A percentile compares a stretch with the other conserved stretches of the same genome.
Evolutionary conservation across 1,140 invertebrate genomes (phyloP).

Genomic region (Drosophila eugracilis): DNA sequence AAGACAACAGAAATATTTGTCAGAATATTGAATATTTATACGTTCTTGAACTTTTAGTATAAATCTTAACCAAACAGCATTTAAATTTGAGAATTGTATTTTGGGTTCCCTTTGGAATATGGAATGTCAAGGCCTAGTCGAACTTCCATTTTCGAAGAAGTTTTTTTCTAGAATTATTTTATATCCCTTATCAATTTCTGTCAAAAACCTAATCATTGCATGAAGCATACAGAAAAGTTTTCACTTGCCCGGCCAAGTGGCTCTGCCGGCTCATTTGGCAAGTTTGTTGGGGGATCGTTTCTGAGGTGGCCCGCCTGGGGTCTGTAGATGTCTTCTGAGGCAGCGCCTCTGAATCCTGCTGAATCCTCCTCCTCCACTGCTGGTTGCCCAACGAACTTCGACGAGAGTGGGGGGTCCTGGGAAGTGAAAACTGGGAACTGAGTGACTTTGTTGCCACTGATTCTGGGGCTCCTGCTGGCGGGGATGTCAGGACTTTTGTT

Average conservation of each 20-base stretch:
- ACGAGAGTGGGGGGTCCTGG: constrained; percentile 20
- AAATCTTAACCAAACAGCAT: too few relatives aligned
- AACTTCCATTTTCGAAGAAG: too few relatives aligned
- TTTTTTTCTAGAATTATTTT: too few relatives aligned
- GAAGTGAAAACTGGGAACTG: constrained; percentile 46
- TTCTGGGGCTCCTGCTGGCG: constrained; percentile 30
- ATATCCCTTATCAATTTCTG: too few relatives aligned
- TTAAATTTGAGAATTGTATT: too few relatives aligned
- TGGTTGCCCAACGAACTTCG: constrained; percentile 32
- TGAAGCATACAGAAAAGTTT: too few relatives aligned
- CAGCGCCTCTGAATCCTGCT: constrained; percentile 4
- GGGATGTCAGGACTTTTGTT: constrained; percentile 77
- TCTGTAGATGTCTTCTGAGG: constrained; percentile 20
- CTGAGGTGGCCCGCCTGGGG: constrained; percentile 23
- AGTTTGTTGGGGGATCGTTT: constrained; percentile 39
- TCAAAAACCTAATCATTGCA: too few relatives aligned
- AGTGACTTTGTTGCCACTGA: constrained; percentile 59
- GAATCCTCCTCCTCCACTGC: neutral
- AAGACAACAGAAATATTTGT: too few relatives aligned
- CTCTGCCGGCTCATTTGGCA: constrained; percentile 23
- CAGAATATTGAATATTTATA: too few relatives aligned
- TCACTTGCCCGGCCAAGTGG: constrained; percentile 3
- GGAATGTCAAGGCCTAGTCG: too few relatives aligned
- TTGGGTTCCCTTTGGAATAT: too few relatives aligned
- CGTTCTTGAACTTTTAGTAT: too few relatives aligned